phyloP scores from a whole-genome alignment of 2,888 invertebrate genomes.

The Colletes collaris region DNA sequence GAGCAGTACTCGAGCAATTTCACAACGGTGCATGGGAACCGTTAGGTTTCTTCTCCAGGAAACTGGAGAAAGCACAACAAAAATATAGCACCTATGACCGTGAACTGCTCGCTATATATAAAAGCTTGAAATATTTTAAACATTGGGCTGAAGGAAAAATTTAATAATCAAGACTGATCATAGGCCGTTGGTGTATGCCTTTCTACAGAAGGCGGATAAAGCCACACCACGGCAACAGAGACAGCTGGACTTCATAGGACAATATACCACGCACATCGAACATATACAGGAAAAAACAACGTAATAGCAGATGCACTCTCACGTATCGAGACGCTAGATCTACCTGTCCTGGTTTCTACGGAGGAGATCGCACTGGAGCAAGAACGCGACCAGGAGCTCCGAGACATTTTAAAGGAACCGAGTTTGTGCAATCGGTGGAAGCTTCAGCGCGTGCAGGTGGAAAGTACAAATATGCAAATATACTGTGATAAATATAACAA shows the following conservation, averaged over 20 bases:
- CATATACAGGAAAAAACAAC: constrained; percentile 53
- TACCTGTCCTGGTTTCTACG: constrained; percentile 31
- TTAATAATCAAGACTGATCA: constrained; percentile 20
- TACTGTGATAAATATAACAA: constrained; percentile 4
- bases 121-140: constrained; percentile 18
- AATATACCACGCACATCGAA: constrained; percentile 46
- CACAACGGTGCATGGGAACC: constrained; percentile 18
- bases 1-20: constrained; percentile 42
- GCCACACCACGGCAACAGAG: constrained; percentile 57
- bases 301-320: constrained; percentile 65
- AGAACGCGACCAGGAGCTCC: constrained; percentile 31
- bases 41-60: constrained; percentile 39
- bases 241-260: constrained; percentile 65
- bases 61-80: constrained; percentile 37
- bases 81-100: constrained; percentile 64
- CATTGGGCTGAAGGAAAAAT: constrained; percentile 18
- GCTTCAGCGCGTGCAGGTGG: not conserved
- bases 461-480: not conserved
- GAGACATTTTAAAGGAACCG: not conserved
- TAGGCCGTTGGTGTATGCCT: constrained; percentile 21
- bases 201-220: constrained; percentile 44
- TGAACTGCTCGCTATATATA: constrained; percentile 30
- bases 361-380: constrained; percentile 36
- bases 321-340: constrained; percentile 49
- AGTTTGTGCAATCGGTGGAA: constrained; percentile 9